These are phyloP conservation scores for Castor canadensis DNA, from an alignment of 2,113 vertebrate genomes.

Conservation along the genomic window DNA sequence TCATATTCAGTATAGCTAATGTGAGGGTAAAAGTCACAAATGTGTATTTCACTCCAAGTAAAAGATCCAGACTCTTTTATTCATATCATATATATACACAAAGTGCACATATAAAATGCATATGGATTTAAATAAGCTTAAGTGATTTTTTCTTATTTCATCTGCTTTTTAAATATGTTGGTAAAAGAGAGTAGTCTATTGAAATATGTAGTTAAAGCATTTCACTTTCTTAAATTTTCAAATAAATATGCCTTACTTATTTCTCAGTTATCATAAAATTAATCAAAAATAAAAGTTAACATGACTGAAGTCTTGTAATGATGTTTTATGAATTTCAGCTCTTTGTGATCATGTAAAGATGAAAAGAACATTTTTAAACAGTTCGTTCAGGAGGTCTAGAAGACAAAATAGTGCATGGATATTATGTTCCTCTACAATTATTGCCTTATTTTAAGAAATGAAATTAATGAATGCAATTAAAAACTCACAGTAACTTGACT, in stretches of 20 bases:
- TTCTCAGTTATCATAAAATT: conserved; percentile 24
- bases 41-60: background rate
- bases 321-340: background rate
- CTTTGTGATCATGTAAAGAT: background rate
- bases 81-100: background rate
- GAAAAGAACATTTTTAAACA: conserved; percentile 19
- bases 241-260: conserved; percentile 7
- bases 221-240: conserved; percentile 53
- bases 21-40: background rate
- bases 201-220: conserved; percentile 10
- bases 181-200: background rate
- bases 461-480: conserved; percentile 24
- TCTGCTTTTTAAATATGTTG: background rate
- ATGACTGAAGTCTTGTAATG: background rate
- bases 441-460: conserved; percentile 16
- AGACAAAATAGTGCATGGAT: background rate
- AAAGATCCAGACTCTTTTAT: background rate
- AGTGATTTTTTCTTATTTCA: background rate
- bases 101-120: background rate
- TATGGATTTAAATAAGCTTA: background rate
- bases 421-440: conserved; percentile 8
- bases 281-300: conserved; percentile 27
- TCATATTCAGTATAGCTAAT: background rate
- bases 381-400: background rate
- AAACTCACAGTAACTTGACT: background rate